Evolutionary conservation across 2,888 invertebrate genomes (phyloP).

Genomic region (Campoplex capitator): DNA sequence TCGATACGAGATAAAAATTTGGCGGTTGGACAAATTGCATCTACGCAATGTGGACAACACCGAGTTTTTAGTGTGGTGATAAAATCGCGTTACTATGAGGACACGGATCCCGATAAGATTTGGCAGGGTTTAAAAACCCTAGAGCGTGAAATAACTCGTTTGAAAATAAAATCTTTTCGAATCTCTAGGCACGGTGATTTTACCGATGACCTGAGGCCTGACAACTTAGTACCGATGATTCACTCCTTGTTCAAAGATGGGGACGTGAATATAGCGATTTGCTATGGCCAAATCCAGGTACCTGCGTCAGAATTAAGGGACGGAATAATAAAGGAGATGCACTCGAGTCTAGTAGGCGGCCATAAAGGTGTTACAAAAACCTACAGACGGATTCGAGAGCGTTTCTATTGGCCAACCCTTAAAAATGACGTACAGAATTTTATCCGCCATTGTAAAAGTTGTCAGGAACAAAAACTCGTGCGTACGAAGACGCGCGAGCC

Average conservation of each 20-base stretch:
- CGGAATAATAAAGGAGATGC: no score
- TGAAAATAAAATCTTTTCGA: neutral
- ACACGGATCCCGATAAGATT: neutral
- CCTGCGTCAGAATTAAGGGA: neutral
- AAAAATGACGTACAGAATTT: slow-evolving; percentile 28
- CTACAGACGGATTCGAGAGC: no score
- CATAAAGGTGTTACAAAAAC: no score
- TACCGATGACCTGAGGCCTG: neutral
- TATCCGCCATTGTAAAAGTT: slow-evolving; percentile 55
- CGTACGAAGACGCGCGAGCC: neutral
- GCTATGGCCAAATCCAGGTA: slow-evolving; percentile 18
- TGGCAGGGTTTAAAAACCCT: neutral
- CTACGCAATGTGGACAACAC: slow-evolving; percentile 21
- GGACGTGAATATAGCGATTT: slow-evolving; percentile 8
- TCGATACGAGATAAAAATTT: neutral
- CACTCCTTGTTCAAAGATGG: slow-evolving; percentile 15
- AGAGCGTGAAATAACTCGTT: neutral
- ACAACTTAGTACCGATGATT: neutral
- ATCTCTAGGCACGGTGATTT: neutral
- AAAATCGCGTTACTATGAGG: slow-evolving; percentile 8
- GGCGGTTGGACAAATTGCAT: slow-evolving; percentile 3
- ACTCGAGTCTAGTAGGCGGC: no score
- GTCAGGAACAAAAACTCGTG: no score
- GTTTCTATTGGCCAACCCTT: no score
- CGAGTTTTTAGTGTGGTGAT: slow-evolving; percentile 23